These are phyloP conservation scores for Drosophila neocordata DNA, from an alignment of 1,140 invertebrate genomes.

Conservation along the genomic window DNA sequence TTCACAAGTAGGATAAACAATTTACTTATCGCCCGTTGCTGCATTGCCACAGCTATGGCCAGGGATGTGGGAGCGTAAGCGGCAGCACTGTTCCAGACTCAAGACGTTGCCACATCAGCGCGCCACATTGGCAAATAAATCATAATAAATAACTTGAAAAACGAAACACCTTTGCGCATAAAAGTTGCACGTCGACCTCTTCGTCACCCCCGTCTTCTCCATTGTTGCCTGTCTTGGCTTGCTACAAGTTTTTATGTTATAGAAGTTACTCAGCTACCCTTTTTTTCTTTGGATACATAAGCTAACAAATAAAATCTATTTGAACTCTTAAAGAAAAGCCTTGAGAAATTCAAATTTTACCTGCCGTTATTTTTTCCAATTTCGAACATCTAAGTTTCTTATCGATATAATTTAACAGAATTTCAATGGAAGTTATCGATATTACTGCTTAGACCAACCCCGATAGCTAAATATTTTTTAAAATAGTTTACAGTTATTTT, in stretches of 20 bases:
- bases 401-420: too few species aligned
- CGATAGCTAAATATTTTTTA: too few species aligned
- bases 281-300: not conserved
- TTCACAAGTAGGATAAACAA: slow-evolving; percentile 81
- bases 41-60: slow-evolving; percentile 42
- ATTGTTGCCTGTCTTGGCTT: slow-evolving; percentile 23
- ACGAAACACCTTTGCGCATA: slow-evolving; percentile 78
- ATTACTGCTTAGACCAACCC: too few species aligned
- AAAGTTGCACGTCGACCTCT: slow-evolving; percentile 56
- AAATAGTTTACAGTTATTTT: too few species aligned
- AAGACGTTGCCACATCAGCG: slow-evolving; percentile 71
- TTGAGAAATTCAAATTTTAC: too few species aligned
- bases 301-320: not conserved
- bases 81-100: slow-evolving; percentile 20
- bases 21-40: slow-evolving; percentile 72
- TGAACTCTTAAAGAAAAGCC: too few species aligned
- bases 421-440: too few species aligned
- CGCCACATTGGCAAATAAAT: slow-evolving; percentile 80
- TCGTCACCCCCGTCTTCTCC: not conserved
- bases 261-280: not conserved
- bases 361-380: too few species aligned
- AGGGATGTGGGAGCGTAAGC: not conserved
- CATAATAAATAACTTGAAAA: slow-evolving; percentile 82
- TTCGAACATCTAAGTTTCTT: too few species aligned
- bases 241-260: slow-evolving; percentile 24